Base-by-base conservation (phyloP, 1,140 invertebrate genomes). In the Phortica variegata region DNA sequence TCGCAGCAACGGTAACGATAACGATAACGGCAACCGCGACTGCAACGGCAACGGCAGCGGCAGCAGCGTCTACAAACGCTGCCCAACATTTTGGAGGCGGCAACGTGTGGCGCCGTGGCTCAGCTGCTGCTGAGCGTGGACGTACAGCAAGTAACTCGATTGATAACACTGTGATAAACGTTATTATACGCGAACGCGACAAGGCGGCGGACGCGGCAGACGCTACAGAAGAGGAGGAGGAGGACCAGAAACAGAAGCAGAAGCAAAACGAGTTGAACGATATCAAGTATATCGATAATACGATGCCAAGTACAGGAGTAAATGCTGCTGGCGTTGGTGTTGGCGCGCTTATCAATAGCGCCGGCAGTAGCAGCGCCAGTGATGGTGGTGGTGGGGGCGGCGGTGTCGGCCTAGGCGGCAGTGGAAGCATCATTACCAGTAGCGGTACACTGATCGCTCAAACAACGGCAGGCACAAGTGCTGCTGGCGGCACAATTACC, bases 401-500 rank as follows among this genome's bases (percentile, higher is more conserved):
- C 16, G 19, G 15, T 10, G 1, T 31, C 31, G 2, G 17, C 15
- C 15, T 16, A 43, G 33, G 54, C 38, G 17, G 37, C 15, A 26
- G 19, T n/a, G 44, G 23, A 19, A 18, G 10, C 12, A 42, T 12
- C 15, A 9, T 31, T 8, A 7, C 29, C n/a, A n/a, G 29, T n/a
- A 31, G 9, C 15, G 36, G 55, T 18, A 59, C 61, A 3, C 10
- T 70, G 1, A 62, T 65, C 8, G 66, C 65, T 0, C 65, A 69
- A 44, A 65, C 62, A 21, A 65, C 65, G 38, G 59, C 61, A 18
- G 65, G 66, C 7, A 61, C 60, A 2, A 69, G 62, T 8, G 58
- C 58, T 21, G 62, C 57, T 33, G 63, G 54, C 29, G 63, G 72
- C 21, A 73, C 71, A 19, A 66, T 74, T 20, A 50, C 72, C 3